A percentile compares a stretch with the other conserved stretches of the same genome.
Conservation (phyloP, 2,888 invertebrate genomes). For the Lithodes maja region DNA sequence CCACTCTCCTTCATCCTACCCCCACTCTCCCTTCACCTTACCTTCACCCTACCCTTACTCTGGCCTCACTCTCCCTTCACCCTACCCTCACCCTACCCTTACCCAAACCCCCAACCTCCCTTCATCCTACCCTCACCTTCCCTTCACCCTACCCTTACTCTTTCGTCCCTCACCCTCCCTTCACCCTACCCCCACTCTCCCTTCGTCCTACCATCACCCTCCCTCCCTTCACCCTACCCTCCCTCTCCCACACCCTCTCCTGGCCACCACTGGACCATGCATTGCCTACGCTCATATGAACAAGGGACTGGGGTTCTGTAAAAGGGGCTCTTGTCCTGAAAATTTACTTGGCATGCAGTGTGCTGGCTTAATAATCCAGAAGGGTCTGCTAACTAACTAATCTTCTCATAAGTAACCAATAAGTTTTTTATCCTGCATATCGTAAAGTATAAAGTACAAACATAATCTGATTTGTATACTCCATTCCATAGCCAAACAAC, state of each 20-base stretch:
- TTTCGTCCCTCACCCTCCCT: not conserved
- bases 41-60: not conserved
- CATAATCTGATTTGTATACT: no score
- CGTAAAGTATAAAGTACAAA: no score
- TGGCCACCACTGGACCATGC: no score
- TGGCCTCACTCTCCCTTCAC: not conserved
- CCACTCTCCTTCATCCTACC: not conserved
- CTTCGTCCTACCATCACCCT: not conserved
- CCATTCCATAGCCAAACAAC: no score
- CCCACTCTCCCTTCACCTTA: not conserved
- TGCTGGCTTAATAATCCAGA: no score
- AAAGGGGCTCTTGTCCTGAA: no score
- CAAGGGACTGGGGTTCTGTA: no score
- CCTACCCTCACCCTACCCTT: not conserved
- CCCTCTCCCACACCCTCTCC: not conserved
- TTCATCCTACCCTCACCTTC: not conserved
- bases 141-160: not conserved
- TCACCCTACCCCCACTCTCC: not conserved
- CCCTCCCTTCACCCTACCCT: not conserved
- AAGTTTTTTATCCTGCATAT: no score
- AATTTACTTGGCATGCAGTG: no score
- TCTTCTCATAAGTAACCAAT: no score
- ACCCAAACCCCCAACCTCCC: not conserved
- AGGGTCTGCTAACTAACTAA: no score
- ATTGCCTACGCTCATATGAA: no score